Conservation (phyloP, 2,888 invertebrate species). For the Napeogenes inachia region DNA sequence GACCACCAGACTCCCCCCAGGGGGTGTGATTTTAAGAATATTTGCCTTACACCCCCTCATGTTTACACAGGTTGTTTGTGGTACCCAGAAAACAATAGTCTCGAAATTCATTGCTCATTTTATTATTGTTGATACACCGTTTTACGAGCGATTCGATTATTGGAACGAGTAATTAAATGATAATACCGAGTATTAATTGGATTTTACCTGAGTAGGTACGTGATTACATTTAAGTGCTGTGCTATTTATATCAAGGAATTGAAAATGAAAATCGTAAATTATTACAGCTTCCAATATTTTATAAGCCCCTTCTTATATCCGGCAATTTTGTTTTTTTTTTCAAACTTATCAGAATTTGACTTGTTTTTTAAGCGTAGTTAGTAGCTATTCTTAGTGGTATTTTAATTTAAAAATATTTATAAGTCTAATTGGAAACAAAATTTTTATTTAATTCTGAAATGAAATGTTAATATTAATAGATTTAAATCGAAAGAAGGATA, state of each 20-base stretch:
- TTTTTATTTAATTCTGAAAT: too few relatives aligned
- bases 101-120: conserved; percentile 77
- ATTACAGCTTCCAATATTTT: conserved; percentile 17
- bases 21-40: conserved; percentile 76
- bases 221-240: conserved; percentile 49
- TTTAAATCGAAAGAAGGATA: background rate
- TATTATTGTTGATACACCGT: conserved; percentile 76
- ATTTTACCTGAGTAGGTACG: conserved; percentile 63
- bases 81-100: conserved; percentile 77
- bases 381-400: too few relatives aligned
- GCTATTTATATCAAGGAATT: conserved; percentile 40
- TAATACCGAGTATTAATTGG: conserved; percentile 75
- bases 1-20: conserved; percentile 49
- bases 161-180: conserved; percentile 76
- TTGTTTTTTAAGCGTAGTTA: too few relatives aligned
- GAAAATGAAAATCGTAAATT: conserved; percentile 26
- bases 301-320: conserved; percentile 13
- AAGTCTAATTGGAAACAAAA: background rate
- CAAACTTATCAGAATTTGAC: too few relatives aligned
- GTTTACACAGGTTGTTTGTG: conserved; percentile 76
- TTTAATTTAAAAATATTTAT: too few relatives aligned
- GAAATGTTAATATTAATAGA: too few relatives aligned
- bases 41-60: conserved; percentile 67
- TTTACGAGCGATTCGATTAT: conserved; percentile 76
- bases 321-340: background rate